Evolutionary conservation across 2,888 invertebrate genomes (phyloP), one percentile per base, ranked within the genome.

Genomic region (Cartodere bifasciata): DNA sequence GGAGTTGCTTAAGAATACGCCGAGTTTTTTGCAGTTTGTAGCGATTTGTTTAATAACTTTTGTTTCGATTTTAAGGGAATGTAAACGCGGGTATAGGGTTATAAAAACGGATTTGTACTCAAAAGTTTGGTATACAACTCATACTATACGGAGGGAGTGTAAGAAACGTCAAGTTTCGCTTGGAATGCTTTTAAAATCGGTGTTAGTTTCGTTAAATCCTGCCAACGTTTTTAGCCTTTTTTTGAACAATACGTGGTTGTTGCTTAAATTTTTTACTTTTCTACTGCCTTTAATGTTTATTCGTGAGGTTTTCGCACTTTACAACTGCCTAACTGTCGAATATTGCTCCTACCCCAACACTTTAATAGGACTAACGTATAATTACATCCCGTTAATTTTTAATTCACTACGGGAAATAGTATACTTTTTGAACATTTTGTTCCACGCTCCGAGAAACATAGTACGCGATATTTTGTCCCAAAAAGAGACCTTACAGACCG

Each of bases 11-110:
- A 76, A 77, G 46, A 66, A 65, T 4, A 52, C 65, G 12, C 72
- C 74, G 1, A 70, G 70, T 4, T 55, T 70, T 1, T 70, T 68
- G 29, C 68, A 72, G 39, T 72, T 75, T 14, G 50, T 70, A 2
- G 76, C 78, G 1, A 63, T 82, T 23, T 47, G 68, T 1, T 45
- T 80, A 2, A 77, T 84, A 44, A 70, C 76, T 3, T 48, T 70
- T 2, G 71, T 78, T 0, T 74, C 75, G 25, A 70, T 72, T 0
- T 41, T 70, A 1, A 70, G 74, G 42, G 74, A 77, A 45, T 64
- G 75, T 23, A 67, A 63, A 34, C 74, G 72, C 53, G 67, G 64
- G 11, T 58, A 60, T 28, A 56, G 59, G 11, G 53, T 53, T 24
- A 61, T 63, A 2, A 58, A 60, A 13, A 61, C 60, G 4, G 60